Evolutionary conservation across 2,113 vertebrate species (phyloP), one percentile per base, ranked within the genome.

Genomic region (Oenanthe melanoleuca): DNA sequence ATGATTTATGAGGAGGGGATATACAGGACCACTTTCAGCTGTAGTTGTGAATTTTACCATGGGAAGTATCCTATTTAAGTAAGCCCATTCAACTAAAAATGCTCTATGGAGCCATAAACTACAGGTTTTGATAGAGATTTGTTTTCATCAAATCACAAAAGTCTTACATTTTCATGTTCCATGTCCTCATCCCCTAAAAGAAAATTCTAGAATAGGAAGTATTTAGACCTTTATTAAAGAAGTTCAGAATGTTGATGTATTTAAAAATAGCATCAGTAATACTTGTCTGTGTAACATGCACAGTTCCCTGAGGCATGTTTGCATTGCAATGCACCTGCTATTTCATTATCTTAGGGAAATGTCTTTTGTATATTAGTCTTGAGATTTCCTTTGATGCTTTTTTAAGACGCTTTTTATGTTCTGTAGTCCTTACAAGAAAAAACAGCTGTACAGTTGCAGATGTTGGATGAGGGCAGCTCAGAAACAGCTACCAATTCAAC

Each of bases 401-500:
- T 44, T 55, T 38, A 91, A 80, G 26, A 52, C n/a, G 8, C 14
- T 45, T 83, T 82, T 74, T 86, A 63, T 60, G 57, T 89, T 59
- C 17, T 95, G 45, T 91, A 97, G 97, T 45, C 67, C 59, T 82
- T 96, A 93, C 15, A 96, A 47, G 90, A 81, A 85, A 88, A 75
- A 61, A 56, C 29, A 14, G 80, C 65, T 42, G 88, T 77, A 45
- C 80, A 94, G 16, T 55, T 93, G 75, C 75, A 96, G 83, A 16
- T 94, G n/a, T 80, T 86, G 44, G 93, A 94, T 88, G 97, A 98
- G 56, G 95, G 97, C 69, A 97, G 82, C 89, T 97, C 83, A 89
- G 97, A 97, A 92, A 73, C n/a, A 10, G 45, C 66, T 93, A 94
- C 91, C 18, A 94, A 81, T 94, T 97, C 97, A 86, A 92, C 86